Conservation (phyloP, 1,140 invertebrate genomes). For the Bombus terrestris region DNA sequence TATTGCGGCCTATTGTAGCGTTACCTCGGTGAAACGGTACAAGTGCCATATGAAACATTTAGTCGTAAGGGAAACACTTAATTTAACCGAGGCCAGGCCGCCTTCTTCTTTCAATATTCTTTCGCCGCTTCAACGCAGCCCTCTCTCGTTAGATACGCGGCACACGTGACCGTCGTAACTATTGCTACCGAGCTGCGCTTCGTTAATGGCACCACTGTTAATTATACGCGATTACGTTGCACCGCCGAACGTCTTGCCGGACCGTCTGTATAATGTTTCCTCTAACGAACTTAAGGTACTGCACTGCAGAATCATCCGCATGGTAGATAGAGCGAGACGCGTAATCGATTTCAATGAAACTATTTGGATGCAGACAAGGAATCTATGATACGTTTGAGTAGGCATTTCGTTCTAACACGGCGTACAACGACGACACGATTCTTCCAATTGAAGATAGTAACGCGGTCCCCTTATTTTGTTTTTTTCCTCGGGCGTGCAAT, state of each 20-base stretch:
- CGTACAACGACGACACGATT: neutral
- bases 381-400: neutral
- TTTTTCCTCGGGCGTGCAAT: neutral
- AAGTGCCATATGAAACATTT: conserved; percentile 60
- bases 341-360: neutral
- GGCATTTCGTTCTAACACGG: neutral
- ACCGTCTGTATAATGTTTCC: neutral
- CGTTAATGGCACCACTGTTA: conserved; percentile 11
- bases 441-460: neutral
- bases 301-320: neutral
- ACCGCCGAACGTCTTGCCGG: neutral
- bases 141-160: neutral
- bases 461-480: neutral
- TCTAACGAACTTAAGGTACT: neutral
- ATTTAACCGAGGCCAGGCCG: neutral
- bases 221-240: conserved; percentile 4
- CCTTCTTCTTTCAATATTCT: conserved; percentile 22
- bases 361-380: neutral
- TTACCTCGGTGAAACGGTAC: neutral
- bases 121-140: neutral
- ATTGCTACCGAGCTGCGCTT: neutral
- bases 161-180: conserved; percentile 7
- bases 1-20: conserved; percentile 45
- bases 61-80: conserved; percentile 35
- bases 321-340: neutral